Evolutionary conservation across 2,888 invertebrate species (phyloP), one percentile per base, ranked within the genome.

Genomic region (Cybosia mesomella): DNA sequence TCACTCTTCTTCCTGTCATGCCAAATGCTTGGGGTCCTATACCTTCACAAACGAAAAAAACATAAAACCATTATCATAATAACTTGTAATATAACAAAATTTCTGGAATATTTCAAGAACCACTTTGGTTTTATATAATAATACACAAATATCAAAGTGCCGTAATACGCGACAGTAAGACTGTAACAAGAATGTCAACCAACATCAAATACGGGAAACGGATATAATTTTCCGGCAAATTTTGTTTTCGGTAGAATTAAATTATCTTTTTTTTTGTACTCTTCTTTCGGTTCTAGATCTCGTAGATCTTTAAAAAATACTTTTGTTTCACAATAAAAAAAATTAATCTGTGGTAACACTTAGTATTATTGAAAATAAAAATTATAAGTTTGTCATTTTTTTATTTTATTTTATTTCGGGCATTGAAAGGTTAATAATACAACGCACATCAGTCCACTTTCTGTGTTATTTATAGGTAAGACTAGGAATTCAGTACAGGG

Each of bases 211-310:
- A 18, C 49, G 60, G 62, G 64, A 65, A 74, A 69, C 49, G 61
- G 57, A 67, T 68, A 58, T 58, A 77, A 67, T 53, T 74, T 70
- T 55, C 13, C 55, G 15, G 21, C 21, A 70, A 77, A 72, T 76
- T 68, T 70, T 68, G 68, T 80, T 74, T 49, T 72, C 62, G 24
- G 21, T 15, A 57, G 53, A 76, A 71, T 75, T 64, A 66, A 70
- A 75, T 80, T 73, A 64, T 62, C 36, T 58, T 22, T n/a, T n/a
- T n/a, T n/a, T n/a, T 63, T 36, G 64, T 22, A 32, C n/a, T 49
- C 8, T 62, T 66, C 49, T 57, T 39, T 57, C 11, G 3, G 32
- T 36, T 24, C 13, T 49, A 57, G 39, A 66, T 43, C 24, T 62
- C 54, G 58, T 0, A 34, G 43, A 59, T 62, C 39, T 21, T 58